phyloP scores from a whole-genome alignment of 2,888 invertebrate genomes.

The Diadegma fenestrale region DNA sequence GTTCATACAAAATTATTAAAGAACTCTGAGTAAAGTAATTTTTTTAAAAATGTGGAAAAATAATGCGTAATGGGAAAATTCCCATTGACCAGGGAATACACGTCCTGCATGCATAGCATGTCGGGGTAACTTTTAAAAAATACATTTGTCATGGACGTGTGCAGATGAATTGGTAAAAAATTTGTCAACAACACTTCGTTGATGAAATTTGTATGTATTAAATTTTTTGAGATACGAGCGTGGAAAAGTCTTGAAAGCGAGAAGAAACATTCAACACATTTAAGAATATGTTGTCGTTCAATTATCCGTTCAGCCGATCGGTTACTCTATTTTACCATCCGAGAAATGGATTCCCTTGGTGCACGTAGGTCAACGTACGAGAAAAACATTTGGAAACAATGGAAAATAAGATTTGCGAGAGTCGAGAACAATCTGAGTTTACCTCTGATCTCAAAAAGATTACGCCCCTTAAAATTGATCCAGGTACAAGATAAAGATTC shows the following conservation, averaged over 20 bases:
- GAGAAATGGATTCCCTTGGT: neutral
- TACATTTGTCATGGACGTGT: neutral
- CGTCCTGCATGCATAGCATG: neutral
- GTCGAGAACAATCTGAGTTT: neutral
- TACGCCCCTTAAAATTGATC: slow-evolving; percentile 20
- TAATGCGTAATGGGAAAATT: neutral
- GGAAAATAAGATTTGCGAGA: neutral
- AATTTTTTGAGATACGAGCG: neutral
- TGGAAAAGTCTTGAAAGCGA: neutral
- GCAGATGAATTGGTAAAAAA: neutral
- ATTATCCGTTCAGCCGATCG: neutral
- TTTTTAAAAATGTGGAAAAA: too few relatives aligned
- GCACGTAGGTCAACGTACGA: neutral
- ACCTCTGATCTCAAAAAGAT: slow-evolving; percentile 18
- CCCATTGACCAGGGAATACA: neutral
- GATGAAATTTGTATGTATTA: too few relatives aligned
- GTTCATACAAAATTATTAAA: too few relatives aligned
- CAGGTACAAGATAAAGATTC: slow-evolving; percentile 13
- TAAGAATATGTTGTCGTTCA: neutral
- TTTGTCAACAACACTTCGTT: too few relatives aligned
- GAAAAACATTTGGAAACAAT: neutral
- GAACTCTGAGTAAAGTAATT: too few relatives aligned
- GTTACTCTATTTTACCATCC: neutral
- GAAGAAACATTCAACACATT: neutral
- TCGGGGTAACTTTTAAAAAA: neutral